A percentile compares a stretch with the other conserved stretches of the same genome.
Evolutionary conservation across 2,888 invertebrate genomes (phyloP).

Genomic region (Harmothoe impar): DNA sequence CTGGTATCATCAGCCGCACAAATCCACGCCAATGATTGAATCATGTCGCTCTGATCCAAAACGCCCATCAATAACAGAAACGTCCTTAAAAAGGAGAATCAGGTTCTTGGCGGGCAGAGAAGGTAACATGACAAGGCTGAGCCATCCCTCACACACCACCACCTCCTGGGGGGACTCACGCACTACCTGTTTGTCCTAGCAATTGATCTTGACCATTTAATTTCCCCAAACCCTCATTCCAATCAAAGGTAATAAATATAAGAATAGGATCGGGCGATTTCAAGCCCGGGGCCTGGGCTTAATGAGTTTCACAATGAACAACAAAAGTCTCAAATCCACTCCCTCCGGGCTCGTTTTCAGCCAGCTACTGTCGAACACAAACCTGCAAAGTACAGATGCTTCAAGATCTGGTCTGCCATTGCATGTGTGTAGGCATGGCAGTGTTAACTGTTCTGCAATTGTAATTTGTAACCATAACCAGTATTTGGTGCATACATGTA

Average conservation of each 20-base stretch:
- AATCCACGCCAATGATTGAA: constrained; percentile 45
- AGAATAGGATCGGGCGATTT: neutral
- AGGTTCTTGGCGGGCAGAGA: neutral
- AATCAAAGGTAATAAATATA: constrained; percentile 18
- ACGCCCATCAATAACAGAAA: constrained; percentile 11
- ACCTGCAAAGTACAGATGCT: too few relatives aligned
- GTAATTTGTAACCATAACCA: too few relatives aligned
- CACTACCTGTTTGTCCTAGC: constrained; percentile 1
- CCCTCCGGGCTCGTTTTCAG: neutral
- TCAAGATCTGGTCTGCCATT: too few relatives aligned
- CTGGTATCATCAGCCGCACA: constrained; percentile 46
- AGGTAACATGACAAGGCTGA: neutral
- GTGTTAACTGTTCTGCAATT: too few relatives aligned
- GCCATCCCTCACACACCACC: constrained; percentile 15
- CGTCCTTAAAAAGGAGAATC: neutral
- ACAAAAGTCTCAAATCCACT: neutral
- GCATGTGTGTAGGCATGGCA: too few relatives aligned
- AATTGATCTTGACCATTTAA: constrained; percentile 48
- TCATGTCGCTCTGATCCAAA: constrained; percentile 32
- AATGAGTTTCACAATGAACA: constrained; percentile 24
- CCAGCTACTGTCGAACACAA: too few relatives aligned
- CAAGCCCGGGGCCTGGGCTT: neutral
- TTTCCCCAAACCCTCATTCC: neutral
- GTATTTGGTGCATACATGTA: too few relatives aligned
- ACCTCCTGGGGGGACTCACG: neutral